These are phyloP conservation scores for Lochmaea capreae DNA, from an alignment of 2,888 invertebrate species.

Conservation along the genomic window DNA sequence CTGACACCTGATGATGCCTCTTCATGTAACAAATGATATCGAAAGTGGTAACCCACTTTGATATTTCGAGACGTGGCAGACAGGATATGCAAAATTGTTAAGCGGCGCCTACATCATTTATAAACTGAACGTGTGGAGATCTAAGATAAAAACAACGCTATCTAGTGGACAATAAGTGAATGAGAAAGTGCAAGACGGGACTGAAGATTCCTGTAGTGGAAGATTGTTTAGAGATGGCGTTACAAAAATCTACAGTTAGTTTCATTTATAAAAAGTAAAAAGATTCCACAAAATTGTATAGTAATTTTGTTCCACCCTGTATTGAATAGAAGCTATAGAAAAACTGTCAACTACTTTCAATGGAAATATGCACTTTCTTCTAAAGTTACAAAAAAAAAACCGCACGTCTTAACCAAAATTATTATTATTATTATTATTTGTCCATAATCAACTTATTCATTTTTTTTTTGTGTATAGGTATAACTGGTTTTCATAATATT, in stretches of 20 bases:
- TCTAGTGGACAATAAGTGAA: neutral
- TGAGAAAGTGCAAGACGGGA: neutral
- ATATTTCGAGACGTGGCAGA: conserved; percentile 19
- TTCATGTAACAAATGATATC: conserved; percentile 43
- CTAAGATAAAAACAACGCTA: neutral
- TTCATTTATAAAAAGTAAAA: no score
- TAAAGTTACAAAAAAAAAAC: conserved; percentile 9
- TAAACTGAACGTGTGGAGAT: neutral
- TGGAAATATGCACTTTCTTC: conserved; percentile 9
- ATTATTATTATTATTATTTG: conserved; percentile 5
- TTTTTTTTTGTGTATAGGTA: neutral
- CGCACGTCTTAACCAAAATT: neutral
- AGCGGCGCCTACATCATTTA: conserved; percentile 15
- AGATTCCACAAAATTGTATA: no score
- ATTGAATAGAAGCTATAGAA: neutral
- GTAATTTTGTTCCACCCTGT: neutral
- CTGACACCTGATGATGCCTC: conserved; percentile 47
- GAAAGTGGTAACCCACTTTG: conserved; percentile 45
- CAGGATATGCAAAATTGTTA: conserved; percentile 31
- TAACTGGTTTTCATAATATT: conserved; percentile 6
- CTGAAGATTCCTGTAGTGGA: no score
- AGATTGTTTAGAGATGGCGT: no score
- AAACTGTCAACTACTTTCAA: conserved; percentile 8
- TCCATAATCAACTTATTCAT: neutral
- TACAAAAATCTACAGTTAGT: no score